These are phyloP conservation scores for Morpho helenor DNA, from an alignment of 2,888 invertebrate species.

Conservation along the genomic window DNA sequence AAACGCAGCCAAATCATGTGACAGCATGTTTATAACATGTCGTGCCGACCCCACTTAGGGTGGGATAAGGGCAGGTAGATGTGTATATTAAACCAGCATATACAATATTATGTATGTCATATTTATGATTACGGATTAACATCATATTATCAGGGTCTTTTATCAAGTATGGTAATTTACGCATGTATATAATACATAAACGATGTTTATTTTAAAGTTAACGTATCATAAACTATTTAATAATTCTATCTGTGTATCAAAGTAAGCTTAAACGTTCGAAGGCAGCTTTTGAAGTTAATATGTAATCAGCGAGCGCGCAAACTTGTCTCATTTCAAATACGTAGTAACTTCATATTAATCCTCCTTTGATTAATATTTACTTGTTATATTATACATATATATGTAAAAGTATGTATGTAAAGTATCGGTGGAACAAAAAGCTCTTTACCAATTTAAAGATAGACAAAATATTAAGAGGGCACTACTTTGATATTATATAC, in stretches of 20 bases:
- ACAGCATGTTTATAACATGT: too few relatives aligned
- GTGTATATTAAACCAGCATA: not conserved
- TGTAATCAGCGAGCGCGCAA: conserved; percentile 27
- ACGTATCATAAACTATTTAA: not conserved
- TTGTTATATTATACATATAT: conserved; percentile 2
- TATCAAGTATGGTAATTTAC: too few relatives aligned
- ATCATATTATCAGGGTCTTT: too few relatives aligned
- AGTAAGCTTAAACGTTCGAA: conserved; percentile 14
- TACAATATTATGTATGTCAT: too few relatives aligned
- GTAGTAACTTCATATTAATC: conserved; percentile 27
- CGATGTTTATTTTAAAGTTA: not conserved
- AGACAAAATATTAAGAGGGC: too few relatives aligned
- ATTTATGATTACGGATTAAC: too few relatives aligned
- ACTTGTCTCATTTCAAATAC: conserved; percentile 30
- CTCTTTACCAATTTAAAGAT: too few relatives aligned
- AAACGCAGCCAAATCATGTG: too few relatives aligned
- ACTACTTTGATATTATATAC: too few relatives aligned
- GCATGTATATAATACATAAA: not conserved
- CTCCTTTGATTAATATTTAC: conserved; percentile 17
- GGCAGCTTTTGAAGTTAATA: conserved; percentile 22
- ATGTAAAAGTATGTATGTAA: not conserved
- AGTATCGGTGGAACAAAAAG: too few relatives aligned
- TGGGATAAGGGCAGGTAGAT: too few relatives aligned
- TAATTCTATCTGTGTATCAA: conserved; percentile 2
- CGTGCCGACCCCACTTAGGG: too few relatives aligned